Evolutionary conservation across 23 tunicate genomes (phyloP).

Genomic region (Diplosoma virens): DNA sequence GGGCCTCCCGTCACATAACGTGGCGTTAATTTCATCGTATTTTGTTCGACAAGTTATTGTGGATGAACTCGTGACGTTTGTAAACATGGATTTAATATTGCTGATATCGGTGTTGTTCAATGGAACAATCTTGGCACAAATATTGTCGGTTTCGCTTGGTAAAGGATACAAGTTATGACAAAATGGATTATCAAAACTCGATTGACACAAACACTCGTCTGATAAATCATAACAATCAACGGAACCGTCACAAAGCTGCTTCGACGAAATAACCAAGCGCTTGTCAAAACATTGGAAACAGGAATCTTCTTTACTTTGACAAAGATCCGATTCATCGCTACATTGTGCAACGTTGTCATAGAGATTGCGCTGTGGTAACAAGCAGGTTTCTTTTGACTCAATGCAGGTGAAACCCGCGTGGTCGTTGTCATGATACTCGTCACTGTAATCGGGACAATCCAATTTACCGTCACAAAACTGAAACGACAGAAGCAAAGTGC

Average conservation of each 20-base stretch:
- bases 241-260: constrained; percentile 35
- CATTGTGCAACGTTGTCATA: no score
- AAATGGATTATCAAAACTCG: background rate
- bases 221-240: constrained; percentile 28
- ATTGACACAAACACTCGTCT: constrained; percentile 31
- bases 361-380: background rate
- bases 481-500: background rate
- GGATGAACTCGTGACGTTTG: no score
- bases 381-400: background rate
- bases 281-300: constrained; percentile 31
- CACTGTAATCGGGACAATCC: constrained; percentile 6
- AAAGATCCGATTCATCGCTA: constrained; percentile 5
- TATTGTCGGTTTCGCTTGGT: background rate
- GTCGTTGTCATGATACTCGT: background rate
- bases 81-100: no score
- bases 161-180: background rate
- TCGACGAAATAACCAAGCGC: background rate
- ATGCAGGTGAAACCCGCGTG: constrained; percentile 24
- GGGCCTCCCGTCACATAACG: constrained; percentile 1
- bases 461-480: background rate
- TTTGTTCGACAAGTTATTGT: no score
- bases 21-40: background rate
- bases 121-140: background rate
- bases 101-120: no score
- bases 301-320: background rate